Base-by-base conservation (phyloP, 2,888 invertebrate species). In the Agrotis ipsilon region DNA sequence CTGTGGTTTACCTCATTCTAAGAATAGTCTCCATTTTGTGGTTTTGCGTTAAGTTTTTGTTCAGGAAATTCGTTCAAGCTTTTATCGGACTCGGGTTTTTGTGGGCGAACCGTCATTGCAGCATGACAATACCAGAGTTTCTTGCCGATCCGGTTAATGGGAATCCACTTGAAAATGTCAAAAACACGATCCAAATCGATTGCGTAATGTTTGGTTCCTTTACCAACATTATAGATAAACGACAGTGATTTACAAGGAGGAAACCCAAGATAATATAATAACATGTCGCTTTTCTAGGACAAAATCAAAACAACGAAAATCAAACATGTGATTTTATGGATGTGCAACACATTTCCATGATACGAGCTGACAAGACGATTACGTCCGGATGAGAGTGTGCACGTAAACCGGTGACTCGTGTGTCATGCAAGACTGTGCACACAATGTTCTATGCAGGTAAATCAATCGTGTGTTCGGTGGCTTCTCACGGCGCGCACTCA, bases 401-500 rank as follows among this genome's bases (percentile, higher is more conserved):
- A 62, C 67, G 60, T 75, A 72, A 78, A 71, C 52, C 45, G 27
- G 64, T 59, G 68, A 51, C 32, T 72, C 52, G 68, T 65, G 64
- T 59, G 68, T 27, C 55, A 52, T 59, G 58, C 27, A 46, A 72
- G 24, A 59, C 60, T 72, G 49, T 54, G 67, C 64, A 62, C 58
- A 71, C 48, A 75, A 80, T 72, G 65, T 83, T 76, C 74, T 69
- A 59, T 81, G 71, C 77, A 82, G 78, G 79, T 83, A 80, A 85
- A 83, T 82, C 84, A 80, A 88, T 88, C 85, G 83, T 79, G 69
- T 83, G 85, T 83, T 83, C 74, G 72, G 82, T 80, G 81, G 81
- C 80, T 84, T 85, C 83, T 81, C 84, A 85, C 82, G 80, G 82
- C 80, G 81, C 85, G 83, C 75, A 79, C 60, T 80, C 67, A 51